Base-by-base conservation (phyloP, 37 sponge, comb jelly and placozoan species). In the Corticium candelabrum region DNA sequence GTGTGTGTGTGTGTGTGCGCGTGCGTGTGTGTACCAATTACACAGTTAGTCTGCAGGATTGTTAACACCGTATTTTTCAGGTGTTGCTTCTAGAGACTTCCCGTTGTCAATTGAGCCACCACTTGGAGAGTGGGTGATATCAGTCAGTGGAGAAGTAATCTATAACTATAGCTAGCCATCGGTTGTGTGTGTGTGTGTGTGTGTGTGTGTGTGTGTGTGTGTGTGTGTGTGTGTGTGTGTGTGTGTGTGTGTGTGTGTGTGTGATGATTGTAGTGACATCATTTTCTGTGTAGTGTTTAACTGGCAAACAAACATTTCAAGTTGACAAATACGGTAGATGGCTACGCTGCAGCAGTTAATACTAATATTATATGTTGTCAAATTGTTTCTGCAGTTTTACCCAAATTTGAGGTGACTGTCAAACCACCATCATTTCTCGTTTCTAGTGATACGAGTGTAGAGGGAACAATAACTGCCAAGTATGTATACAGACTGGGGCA, bases 41-140 rank as follows among this genome's bases (percentile, higher is more conserved):
- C n/a, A n/a, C n/a, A n/a, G n/a, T n/a, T n/a, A n/a, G n/a, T n/a
- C n/a, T n/a, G n/a, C n/a, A n/a, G n/a, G n/a, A n/a, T n/a, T n/a
- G n/a, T n/a, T n/a, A n/a, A n/a, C n/a, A n/a, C n/a, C n/a, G 11
- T 50, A 11, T 50, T 50, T 21, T 50, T 21, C 21, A 50, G 62
- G 62, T 27, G 21, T 50, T 50, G 62, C 62, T 50, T 21, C 21
- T 11, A 11, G 62, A 11, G 62, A 50, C 21, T 76, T 76, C 32
- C 77, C 77, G 11, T 7, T 76, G 5, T 21, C 77, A 21, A 29
- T 11, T 36, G 41, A 76, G 41, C 77, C 77, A 62, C 77, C 77
- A 31, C 67, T 76, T 5, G 77, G 77, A 27, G 40, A 39, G 57
- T 76, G 57, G 57, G 40, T 15, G 5, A 68, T 76, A 62, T 11